phyloP scores from a whole-genome alignment of 2,888 invertebrate genomes.

The Alcis repandata region DNA sequence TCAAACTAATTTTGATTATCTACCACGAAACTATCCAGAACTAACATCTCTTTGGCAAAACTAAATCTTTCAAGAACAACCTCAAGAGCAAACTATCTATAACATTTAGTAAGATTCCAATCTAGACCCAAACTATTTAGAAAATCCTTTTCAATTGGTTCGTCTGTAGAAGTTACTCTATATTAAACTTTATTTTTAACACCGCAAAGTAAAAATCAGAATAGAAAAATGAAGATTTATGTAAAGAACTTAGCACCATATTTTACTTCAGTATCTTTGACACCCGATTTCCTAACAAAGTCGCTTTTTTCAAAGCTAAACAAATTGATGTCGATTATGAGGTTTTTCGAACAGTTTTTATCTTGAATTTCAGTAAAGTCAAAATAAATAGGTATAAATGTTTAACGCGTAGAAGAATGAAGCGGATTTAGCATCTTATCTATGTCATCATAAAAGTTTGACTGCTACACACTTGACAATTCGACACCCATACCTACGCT shows the following conservation, averaged over 20 bases:
- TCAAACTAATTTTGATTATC: neutral
- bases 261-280: neutral
- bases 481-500: no score
- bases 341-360: neutral
- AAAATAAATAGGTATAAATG: no score
- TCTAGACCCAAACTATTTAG: neutral
- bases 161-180: neutral
- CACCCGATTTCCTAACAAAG: neutral
- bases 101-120: neutral
- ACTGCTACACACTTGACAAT: no score
- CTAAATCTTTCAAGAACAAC: slow-evolving; percentile 1
- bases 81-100: neutral
- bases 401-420: no score
- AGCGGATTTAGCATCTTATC: no score
- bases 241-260: neutral
- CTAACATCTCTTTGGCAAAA: neutral
- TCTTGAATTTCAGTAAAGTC: neutral
- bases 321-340: neutral
- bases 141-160: neutral
- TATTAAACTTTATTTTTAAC: neutral
- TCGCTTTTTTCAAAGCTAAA: neutral
- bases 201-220: neutral
- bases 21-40: neutral
- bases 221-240: neutral
- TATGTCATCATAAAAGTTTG: no score